These are phyloP conservation scores for Pseudochaenichthys georgianus DNA, from an alignment of 2,797 vertebrate genomes.

Conservation along the genomic window DNA sequence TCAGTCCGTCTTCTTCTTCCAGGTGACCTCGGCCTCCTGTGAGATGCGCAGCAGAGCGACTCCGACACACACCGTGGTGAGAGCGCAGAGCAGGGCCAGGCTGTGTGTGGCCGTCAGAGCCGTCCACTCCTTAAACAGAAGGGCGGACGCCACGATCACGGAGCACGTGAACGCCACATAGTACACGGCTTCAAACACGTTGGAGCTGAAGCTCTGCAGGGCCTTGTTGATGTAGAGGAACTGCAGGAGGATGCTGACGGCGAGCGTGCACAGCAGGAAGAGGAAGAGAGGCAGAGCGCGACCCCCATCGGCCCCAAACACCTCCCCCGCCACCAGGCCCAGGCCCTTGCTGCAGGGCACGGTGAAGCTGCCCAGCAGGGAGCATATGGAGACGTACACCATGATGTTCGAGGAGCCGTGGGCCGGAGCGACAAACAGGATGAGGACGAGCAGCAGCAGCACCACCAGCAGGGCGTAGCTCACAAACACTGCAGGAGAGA, in stretches of 20 bases:
- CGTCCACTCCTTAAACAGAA: conserved; percentile 96
- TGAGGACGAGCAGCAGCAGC: conserved; percentile 89
- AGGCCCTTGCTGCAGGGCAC: conserved; percentile 97
- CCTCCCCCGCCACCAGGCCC: conserved; percentile 91
- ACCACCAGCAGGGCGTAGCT: conserved; percentile 89
- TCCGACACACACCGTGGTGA: conserved; percentile 91
- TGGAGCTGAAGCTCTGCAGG: conserved; percentile 92
- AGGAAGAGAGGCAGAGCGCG: conserved; percentile 89
- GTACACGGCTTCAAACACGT: conserved; percentile 94
- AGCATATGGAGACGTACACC: conserved; percentile 97
- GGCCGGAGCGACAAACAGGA: conserved; percentile 91
- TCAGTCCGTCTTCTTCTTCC: conserved; percentile 89
- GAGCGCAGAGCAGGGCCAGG: conserved; percentile 92
- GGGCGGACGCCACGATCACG: conserved; percentile 92
- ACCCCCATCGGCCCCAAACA: conserved; percentile 84
- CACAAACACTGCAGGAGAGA: conserved; percentile 89
- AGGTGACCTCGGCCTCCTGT: conserved; percentile 90
- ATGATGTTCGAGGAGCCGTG: conserved; percentile 93
- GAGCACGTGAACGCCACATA: conserved; percentile 94
- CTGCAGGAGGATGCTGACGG: conserved; percentile 92
- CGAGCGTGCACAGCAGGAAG: conserved; percentile 88
- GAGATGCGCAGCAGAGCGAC: conserved; percentile 93
- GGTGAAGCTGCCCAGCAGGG: conserved; percentile 95
- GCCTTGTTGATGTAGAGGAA: conserved; percentile 98
- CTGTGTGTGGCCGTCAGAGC: conserved; percentile 88